Conservation (phyloP, 2,888 invertebrate genomes). For the Cataglyphis cursor region DNA sequence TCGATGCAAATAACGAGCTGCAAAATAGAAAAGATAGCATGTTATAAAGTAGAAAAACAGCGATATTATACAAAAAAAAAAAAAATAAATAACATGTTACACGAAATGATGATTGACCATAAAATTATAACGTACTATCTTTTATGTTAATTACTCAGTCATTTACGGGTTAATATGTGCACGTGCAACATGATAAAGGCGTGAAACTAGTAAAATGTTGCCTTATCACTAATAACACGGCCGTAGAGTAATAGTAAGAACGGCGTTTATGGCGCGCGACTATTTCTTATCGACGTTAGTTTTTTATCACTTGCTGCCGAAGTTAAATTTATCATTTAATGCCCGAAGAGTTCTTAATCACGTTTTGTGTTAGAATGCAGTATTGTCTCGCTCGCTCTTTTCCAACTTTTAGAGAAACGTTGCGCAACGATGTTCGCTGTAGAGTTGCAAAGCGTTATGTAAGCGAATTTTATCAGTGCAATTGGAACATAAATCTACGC, state of each 20-base stretch:
- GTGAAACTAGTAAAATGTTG: constrained; percentile 64
- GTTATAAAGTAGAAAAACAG: not conserved
- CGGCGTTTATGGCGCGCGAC: constrained; percentile 38
- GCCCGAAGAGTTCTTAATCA: constrained; percentile 54
- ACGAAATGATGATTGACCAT: not conserved
- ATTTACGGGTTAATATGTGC: constrained; percentile 49
- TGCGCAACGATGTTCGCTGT: not conserved
- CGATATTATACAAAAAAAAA: not conserved
- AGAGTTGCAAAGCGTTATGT: not conserved
- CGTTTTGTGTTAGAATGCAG: constrained; percentile 53
- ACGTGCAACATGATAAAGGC: constrained; percentile 56
- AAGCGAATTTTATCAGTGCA: not conserved
- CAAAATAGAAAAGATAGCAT: not conserved
- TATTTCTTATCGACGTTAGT: constrained; percentile 50
- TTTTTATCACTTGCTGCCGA: constrained; percentile 50
- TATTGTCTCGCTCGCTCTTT: not conserved
- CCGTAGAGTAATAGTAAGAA: constrained; percentile 36
- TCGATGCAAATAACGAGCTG: not conserved
- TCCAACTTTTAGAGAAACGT: constrained; percentile 12
- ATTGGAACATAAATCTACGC: not conserved
- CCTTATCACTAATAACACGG: constrained; percentile 55
- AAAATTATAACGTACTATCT: constrained; percentile 44
- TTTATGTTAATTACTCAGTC: constrained; percentile 59
- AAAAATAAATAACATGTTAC: not conserved
- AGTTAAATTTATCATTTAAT: constrained; percentile 50